phyloP scores from a whole-genome alignment of 2,888 invertebrate genomes.

The Papilio elwesi region DNA sequence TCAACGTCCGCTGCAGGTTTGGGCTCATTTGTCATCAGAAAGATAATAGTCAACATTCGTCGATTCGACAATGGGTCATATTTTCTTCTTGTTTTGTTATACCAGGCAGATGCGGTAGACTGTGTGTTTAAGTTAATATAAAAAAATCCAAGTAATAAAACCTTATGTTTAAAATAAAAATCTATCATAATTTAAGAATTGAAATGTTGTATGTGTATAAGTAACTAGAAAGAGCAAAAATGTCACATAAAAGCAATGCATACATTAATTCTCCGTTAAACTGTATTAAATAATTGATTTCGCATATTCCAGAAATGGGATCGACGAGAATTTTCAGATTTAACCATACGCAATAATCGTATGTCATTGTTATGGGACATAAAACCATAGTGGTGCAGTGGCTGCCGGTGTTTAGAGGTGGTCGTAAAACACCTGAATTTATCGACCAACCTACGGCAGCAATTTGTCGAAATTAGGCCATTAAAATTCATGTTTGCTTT shows the following conservation, averaged over 20 bases:
- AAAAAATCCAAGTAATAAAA: not conserved
- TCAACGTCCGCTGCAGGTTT: conserved; percentile 62
- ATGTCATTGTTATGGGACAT: conserved; percentile 69
- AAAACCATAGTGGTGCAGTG: conserved; percentile 59
- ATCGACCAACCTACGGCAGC: conserved; percentile 44
- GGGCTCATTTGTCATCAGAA: conserved; percentile 73
- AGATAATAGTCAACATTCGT: conserved; percentile 70
- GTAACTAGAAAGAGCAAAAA: not conserved
- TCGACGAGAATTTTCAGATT: conserved; percentile 56
- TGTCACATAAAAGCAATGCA: conserved; percentile 7
- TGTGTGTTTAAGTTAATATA: too few relatives aligned
- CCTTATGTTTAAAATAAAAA: not conserved
- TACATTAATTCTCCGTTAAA: conserved; percentile 41
- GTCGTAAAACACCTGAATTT: conserved; percentile 55
- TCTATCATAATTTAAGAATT: not conserved
- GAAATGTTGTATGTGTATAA: not conserved
- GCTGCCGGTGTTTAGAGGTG: conserved; percentile 62
- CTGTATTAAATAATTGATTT: conserved; percentile 49
- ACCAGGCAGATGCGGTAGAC: conserved; percentile 44
- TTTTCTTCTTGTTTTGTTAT: conserved; percentile 60
- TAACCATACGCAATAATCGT: conserved; percentile 61
- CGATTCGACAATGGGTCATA: conserved; percentile 71
- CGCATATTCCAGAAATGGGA: conserved; percentile 52
- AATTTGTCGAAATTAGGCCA: conserved; percentile 43
- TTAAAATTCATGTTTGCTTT: conserved; percentile 44